These are phyloP conservation scores for Thinocorus orbignyianus DNA, from an alignment of 2,113 vertebrate genomes.

Conservation along the genomic window DNA sequence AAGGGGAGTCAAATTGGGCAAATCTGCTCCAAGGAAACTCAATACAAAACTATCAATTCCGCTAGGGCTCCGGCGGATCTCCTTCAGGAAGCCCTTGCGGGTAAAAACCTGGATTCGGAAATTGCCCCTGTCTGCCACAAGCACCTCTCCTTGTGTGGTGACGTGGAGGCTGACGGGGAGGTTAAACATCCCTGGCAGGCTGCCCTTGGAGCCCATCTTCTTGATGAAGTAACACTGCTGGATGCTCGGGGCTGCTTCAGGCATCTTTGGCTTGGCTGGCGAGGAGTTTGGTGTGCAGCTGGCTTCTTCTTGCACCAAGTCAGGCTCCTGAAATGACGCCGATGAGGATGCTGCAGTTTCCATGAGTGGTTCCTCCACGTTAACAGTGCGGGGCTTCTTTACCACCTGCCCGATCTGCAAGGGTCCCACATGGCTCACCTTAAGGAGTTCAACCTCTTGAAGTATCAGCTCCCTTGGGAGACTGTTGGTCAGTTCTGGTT, in stretches of 20 bases:
- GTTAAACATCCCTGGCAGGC: slow-evolving; percentile 92
- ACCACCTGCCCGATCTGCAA: slow-evolving; percentile 87
- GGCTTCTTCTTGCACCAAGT: slow-evolving; percentile 79
- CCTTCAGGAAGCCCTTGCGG: slow-evolving; percentile 92
- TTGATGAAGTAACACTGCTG: slow-evolving; percentile 92
- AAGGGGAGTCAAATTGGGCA: slow-evolving; percentile 91
- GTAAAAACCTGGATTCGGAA: slow-evolving; percentile 95
- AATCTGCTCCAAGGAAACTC: slow-evolving; percentile 92
- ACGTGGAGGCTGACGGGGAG: slow-evolving; percentile 91
- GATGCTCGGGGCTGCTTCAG: slow-evolving; percentile 68
- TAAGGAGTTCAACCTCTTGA: slow-evolving; percentile 89
- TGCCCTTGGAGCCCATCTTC: slow-evolving; percentile 96
- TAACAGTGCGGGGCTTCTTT: slow-evolving; percentile 84
- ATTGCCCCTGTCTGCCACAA: slow-evolving; percentile 94
- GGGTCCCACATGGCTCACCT: slow-evolving; percentile 81
- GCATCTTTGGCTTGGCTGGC: slow-evolving; percentile 76
- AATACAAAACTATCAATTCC: slow-evolving; percentile 95
- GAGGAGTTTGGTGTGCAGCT: slow-evolving; percentile 76
- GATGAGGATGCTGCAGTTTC: slow-evolving; percentile 61
- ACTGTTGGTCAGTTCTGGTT: slow-evolving; percentile 82
- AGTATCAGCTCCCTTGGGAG: slow-evolving; percentile 85
- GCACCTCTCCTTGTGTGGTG: slow-evolving; percentile 89
- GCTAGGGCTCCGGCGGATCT: slow-evolving; percentile 93
- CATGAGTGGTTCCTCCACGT: slow-evolving; percentile 81
- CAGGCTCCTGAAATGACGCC: slow-evolving; percentile 77